Conservation (phyloP, 2,113 vertebrate species). For the Tetrax tetrax region DNA sequence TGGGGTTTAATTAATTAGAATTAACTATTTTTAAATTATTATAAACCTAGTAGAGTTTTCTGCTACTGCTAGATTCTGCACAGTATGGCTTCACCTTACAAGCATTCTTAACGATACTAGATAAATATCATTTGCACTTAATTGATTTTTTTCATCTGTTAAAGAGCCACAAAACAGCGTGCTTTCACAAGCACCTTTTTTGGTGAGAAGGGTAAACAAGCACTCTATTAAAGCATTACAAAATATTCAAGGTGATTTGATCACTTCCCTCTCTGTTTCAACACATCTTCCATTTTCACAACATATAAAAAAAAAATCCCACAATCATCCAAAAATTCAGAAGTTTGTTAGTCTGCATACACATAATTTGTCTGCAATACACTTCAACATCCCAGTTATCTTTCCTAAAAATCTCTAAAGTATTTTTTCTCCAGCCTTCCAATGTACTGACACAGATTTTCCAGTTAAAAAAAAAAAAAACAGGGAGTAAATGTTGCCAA, state of each 20-base stretch:
- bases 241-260: conserved; percentile 25
- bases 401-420: neutral
- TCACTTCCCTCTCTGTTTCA: neutral
- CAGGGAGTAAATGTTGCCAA: neutral
- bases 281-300: neutral
- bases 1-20: neutral
- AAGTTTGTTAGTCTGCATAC: neutral
- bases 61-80: neutral
- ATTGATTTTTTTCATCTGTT: neutral
- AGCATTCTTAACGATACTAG: conserved; percentile 36
- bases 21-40: neutral
- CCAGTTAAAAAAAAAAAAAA: neutral
- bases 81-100: conserved; percentile 32
- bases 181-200: conserved; percentile 46
- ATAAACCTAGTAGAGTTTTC: neutral
- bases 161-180: conserved; percentile 20
- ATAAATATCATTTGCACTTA: conserved; percentile 59
- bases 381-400: neutral
- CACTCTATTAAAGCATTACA: conserved; percentile 64
- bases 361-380: neutral
- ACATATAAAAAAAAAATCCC: neutral
- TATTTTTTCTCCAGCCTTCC: neutral
- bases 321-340: neutral
- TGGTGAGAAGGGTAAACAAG: conserved; percentile 66
- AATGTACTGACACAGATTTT: neutral